phyloP scores from a whole-genome alignment of 2,888 invertebrate genomes.

The Norana najaformis region DNA sequence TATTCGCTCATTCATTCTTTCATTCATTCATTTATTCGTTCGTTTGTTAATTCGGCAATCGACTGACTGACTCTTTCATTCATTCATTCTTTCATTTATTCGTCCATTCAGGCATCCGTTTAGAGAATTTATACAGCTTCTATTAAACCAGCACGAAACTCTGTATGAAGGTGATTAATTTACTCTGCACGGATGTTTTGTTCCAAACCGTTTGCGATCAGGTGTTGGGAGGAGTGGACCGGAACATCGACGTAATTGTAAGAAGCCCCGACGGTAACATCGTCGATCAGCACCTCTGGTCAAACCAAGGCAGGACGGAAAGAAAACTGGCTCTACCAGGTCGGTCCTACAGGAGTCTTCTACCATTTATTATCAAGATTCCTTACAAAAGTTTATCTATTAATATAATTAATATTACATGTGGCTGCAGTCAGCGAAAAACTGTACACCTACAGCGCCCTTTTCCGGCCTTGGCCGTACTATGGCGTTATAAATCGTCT shows the following conservation, averaged over 20 bases:
- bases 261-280: constrained; percentile 72
- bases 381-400: no score
- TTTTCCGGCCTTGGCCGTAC: no score
- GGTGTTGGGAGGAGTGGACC: constrained; percentile 88
- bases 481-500: no score
- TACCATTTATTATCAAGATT: background rate
- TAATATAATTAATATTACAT: no score
- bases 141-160: background rate
- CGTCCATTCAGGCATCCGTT: background rate
- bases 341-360: background rate
- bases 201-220: background rate
- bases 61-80: background rate
- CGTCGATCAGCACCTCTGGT: constrained; percentile 44
- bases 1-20: background rate
- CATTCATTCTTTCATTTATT: background rate
- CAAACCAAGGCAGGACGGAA: constrained; percentile 72
- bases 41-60: background rate
- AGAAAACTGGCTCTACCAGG: constrained; percentile 65
- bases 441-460: no score
- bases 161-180: background rate
- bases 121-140: background rate
- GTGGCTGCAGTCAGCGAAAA: no score
- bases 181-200: background rate
- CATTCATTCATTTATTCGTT: background rate
- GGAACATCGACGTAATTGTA: constrained; percentile 89